Evolutionary conservation across 2,797 vertebrate genomes (phyloP).

Genomic region (Sphaeramia orbicularis): DNA sequence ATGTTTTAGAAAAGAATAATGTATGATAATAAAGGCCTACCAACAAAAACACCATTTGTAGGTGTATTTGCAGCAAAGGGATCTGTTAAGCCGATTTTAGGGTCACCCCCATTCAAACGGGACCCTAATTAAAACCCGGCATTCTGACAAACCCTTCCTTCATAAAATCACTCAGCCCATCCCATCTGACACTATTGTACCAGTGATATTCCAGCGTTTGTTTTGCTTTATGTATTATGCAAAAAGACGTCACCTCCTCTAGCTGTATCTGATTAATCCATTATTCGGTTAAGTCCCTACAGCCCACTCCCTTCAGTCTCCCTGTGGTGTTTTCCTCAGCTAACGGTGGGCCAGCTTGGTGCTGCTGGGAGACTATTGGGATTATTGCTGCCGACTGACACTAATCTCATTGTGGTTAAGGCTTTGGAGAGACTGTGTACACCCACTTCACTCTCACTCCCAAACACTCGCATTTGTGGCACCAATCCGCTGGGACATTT

Average conservation of each 20-base stretch:
- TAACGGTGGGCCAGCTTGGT: conserved; percentile 73
- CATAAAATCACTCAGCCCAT: conserved; percentile 26
- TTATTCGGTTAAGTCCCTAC: conserved; percentile 71
- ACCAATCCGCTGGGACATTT: conserved; percentile 62
- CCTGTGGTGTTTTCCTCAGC: conserved; percentile 61
- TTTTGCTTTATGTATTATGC: conserved; percentile 48
- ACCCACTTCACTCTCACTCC: conserved; percentile 78
- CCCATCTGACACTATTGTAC: conserved; percentile 44
- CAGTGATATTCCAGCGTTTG: conserved; percentile 38
- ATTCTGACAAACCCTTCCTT: conserved; percentile 26
- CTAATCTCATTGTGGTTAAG: conserved; percentile 85
- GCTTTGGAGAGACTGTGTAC: conserved; percentile 79
- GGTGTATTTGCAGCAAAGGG: background rate
- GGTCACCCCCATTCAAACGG: conserved; percentile 27
- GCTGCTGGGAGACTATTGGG: conserved; percentile 77
- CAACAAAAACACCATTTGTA: background rate
- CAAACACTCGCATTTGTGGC: conserved; percentile 66
- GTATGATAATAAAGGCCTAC: background rate
- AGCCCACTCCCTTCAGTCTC: conserved; percentile 60
- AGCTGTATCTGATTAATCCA: conserved; percentile 73
- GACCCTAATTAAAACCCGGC: conserved; percentile 8
- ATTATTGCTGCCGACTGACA: conserved; percentile 84
- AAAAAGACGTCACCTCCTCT: conserved; percentile 43
- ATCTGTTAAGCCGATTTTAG: conserved; percentile 34
- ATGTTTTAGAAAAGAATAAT: background rate